Base-by-base conservation (phyloP, 2,888 invertebrate species). In the Geotrupes spiniger region DNA sequence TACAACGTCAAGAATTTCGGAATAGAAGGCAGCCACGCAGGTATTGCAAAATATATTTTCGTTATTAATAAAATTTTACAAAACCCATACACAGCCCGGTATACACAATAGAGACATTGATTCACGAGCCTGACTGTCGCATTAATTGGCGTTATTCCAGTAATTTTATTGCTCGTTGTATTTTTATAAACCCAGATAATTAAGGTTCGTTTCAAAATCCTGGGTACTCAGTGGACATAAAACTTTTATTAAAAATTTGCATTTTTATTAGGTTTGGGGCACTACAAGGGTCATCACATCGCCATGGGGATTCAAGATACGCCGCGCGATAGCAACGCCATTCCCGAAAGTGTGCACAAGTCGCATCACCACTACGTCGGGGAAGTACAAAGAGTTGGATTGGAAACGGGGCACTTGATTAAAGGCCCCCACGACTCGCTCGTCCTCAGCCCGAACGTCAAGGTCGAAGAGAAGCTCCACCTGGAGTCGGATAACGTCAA, bases 401-500 rank as follows among this genome's bases (percentile, higher is more conserved):
- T 65, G 27, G 66, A 68, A 38, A 61, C 70, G 40, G 74, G 74
- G 6, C 72, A 77, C 38, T 60, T 78, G 15, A 72, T 76, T 28
- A 72, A 74, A 37, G 80, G 80, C 2, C 80, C 80, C 0, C 80
- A 80, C 62, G 78, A 78, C 25, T 78, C 78, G 16, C 68, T 79
- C 59, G 76, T 78, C 2, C 63, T 79, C 5, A 73, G 76, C 46
- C 74, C 74, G 0, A 70, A 63, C 33, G 52, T 60, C 6, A 63
- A 63, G 4, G 75, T 76, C 4, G 77, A 78, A 56, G 76, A 78
- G 47, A 80, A 79, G 58, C 70, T 82, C n/a, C 78, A 80, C 58
- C 75, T 82, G 9, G 79, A 79, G 48, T 76, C 79, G 0, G 79
- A 81, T 54, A 76, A 79, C 48, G 66, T 82, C 33, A 78, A 78